These are phyloP conservation scores for Eupleurogrammus muticus DNA, from an alignment of 2,797 vertebrate species.

Conservation along the genomic window DNA sequence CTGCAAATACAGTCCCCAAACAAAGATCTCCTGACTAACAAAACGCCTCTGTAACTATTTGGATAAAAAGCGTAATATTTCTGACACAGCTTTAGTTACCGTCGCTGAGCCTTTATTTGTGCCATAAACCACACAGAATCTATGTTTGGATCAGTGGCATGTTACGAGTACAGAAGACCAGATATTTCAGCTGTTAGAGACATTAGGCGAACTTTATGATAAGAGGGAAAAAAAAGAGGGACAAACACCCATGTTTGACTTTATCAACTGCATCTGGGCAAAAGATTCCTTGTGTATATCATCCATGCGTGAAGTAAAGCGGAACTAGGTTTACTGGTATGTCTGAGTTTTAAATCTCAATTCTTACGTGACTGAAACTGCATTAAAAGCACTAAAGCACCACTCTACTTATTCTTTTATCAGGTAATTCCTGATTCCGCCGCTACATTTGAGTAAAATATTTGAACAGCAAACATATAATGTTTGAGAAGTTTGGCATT, in stretches of 20 bases:
- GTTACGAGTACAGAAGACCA: constrained; percentile 5
- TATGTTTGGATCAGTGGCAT: neutral
- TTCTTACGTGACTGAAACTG: neutral
- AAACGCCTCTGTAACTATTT: constrained; percentile 7
- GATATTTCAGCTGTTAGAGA: constrained; percentile 24
- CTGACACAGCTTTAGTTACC: constrained; percentile 36
- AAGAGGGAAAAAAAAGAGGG: neutral
- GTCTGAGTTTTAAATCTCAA: neutral
- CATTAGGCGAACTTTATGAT: constrained; percentile 9
- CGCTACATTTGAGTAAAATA: neutral
- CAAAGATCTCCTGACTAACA: neutral
- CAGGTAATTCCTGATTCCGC: neutral
- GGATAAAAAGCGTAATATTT: constrained; percentile 23
- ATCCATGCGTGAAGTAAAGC: neutral
- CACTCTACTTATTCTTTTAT: neutral
- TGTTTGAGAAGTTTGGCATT: neutral
- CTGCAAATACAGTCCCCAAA: constrained; percentile 6
- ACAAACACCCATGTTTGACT: neutral
- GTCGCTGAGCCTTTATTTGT: constrained; percentile 52
- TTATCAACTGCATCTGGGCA: neutral
- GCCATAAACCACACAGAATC: constrained; percentile 31
- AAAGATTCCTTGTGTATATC: neutral
- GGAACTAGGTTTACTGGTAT: neutral
- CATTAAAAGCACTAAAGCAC: too few species aligned
- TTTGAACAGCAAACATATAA: neutral